Evolutionary conservation across 2,888 invertebrate genomes (phyloP).

Genomic region (Synergus gifuensis): DNA sequence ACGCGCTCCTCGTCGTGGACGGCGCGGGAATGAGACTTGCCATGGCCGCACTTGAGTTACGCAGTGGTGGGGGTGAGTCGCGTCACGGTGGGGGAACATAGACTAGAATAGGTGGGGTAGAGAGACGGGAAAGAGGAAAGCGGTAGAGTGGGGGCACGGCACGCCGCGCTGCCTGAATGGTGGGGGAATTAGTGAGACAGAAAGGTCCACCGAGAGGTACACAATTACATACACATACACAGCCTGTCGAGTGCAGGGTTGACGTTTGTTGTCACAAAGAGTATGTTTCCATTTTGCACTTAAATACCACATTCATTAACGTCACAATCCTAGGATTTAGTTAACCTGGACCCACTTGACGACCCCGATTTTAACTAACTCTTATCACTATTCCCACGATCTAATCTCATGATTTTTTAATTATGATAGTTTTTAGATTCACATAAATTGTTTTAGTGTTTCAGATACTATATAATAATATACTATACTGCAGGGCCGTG

Average conservation of each 20-base stretch:
- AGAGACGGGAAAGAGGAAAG: constrained; percentile 25
- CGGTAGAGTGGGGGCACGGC: constrained; percentile 21
- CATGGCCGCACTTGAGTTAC: constrained; percentile 44
- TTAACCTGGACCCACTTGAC: constrained; percentile 26
- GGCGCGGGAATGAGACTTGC: constrained; percentile 74
- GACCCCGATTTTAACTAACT: constrained; percentile 4
- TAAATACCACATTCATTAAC: constrained; percentile 53
- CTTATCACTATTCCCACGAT: constrained; percentile 2
- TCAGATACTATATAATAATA: background rate
- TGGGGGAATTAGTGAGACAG: constrained; percentile 12
- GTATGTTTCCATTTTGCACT: constrained; percentile 48
- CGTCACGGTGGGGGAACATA: constrained; percentile 19
- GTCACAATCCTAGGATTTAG: constrained; percentile 46
- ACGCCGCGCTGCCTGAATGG: constrained; percentile 39
- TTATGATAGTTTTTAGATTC: background rate
- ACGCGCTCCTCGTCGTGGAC: constrained; percentile 70
- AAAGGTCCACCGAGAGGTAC: constrained; percentile 22
- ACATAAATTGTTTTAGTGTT: too few relatives aligned
- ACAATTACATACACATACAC: background rate
- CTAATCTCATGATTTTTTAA: background rate
- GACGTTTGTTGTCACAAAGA: constrained; percentile 49
- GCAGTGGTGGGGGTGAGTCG: constrained; percentile 48
- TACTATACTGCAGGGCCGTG: too few relatives aligned
- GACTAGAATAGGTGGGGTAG: constrained; percentile 42
- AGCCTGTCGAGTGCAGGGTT: constrained; percentile 43